A percentile compares a stretch with the other conserved stretches of the same genome.
Evolutionary conservation across 1,140 invertebrate species (phyloP).

Genomic region (Neodiprion pinetum): DNA sequence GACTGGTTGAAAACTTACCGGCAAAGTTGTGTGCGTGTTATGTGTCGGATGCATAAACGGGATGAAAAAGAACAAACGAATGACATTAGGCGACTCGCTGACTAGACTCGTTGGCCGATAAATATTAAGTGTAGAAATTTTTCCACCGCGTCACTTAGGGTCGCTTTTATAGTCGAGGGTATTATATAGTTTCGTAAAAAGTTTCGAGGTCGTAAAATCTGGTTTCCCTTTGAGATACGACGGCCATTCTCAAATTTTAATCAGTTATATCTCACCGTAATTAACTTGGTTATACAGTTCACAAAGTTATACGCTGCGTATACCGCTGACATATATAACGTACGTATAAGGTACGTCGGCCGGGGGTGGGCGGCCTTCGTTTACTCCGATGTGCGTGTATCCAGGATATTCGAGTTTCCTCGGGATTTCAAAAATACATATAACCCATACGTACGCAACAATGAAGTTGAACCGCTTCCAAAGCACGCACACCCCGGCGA

Average conservation of each 20-base stretch:
- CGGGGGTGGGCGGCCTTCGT: too few species aligned
- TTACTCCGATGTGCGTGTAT: not conserved
- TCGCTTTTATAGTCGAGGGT: not conserved
- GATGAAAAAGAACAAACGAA: too few species aligned
- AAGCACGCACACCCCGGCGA: too few species aligned
- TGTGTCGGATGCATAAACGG: too few species aligned
- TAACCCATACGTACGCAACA: not conserved
- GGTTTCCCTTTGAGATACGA: slow-evolving; percentile 2
- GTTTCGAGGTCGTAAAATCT: not conserved
- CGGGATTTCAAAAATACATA: not conserved
- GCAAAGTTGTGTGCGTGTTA: too few species aligned
- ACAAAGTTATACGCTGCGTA: not conserved
- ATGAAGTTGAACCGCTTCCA: too few species aligned
- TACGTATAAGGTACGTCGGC: not conserved
- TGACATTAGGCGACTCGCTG: too few species aligned
- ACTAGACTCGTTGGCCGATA: not conserved
- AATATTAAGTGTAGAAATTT: slow-evolving; percentile 4
- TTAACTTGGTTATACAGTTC: not conserved
- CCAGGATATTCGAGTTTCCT: not conserved
- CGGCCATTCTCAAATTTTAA: slow-evolving; percentile 7
- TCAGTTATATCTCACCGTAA: slow-evolving; percentile 5
- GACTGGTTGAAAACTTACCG: too few species aligned
- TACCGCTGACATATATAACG: not conserved
- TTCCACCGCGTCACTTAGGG: not conserved
- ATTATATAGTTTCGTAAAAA: not conserved